Evolutionary conservation across 2,888 invertebrate genomes (phyloP).

Genomic region (Thymelicus acteon): DNA sequence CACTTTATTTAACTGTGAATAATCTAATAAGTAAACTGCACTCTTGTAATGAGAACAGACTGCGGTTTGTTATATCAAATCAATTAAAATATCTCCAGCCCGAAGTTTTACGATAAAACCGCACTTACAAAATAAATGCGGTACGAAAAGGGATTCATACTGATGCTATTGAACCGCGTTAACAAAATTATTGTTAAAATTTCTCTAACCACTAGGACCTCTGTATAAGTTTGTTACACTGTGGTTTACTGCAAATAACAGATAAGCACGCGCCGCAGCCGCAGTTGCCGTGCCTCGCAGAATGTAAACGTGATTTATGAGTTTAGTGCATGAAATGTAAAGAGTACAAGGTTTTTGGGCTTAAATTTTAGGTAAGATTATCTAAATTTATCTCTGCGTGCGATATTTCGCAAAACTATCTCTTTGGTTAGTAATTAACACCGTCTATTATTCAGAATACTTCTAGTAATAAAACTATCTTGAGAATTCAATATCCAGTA

Average conservation of each 20-base stretch:
- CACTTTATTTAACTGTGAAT: too few relatives aligned
- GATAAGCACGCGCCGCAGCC: constrained; percentile 79
- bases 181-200: constrained; percentile 1
- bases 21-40: too few relatives aligned
- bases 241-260: constrained; percentile 74
- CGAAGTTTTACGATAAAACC: not conserved
- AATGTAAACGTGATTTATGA: constrained; percentile 82
- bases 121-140: not conserved
- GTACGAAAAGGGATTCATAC: not conserved
- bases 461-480: too few relatives aligned
- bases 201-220: not conserved
- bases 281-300: constrained; percentile 69
- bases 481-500: too few relatives aligned
- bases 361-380: not conserved
- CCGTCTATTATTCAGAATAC: too few relatives aligned
- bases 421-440: too few relatives aligned
- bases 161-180: not conserved
- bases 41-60: too few relatives aligned
- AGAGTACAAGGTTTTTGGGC: constrained; percentile 8
- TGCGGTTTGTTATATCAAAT: too few relatives aligned
- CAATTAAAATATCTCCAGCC: not conserved
- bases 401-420: too few relatives aligned
- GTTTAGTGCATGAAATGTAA: constrained; percentile 58
- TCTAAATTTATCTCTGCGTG: not conserved
- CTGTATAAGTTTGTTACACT: constrained; percentile 21